phyloP scores from a whole-genome alignment of 2,888 invertebrate species.

The Antheraea assamensis region DNA sequence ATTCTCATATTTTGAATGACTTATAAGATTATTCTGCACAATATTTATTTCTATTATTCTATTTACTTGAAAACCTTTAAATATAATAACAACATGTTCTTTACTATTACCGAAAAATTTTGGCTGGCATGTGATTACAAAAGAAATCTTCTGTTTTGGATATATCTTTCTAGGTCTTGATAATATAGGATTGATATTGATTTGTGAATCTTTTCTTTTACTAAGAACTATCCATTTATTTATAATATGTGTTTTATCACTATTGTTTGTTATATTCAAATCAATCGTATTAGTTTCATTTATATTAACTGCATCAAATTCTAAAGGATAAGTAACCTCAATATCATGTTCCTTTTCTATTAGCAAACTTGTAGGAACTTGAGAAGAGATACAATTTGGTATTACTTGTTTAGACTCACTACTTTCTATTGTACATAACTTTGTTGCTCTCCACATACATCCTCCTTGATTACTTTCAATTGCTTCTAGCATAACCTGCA shows the following conservation, averaged over 20 bases:
- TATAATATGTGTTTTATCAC: constrained; percentile 65
- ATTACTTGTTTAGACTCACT: constrained; percentile 34
- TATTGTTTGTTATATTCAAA: constrained; percentile 69
- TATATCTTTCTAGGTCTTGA: constrained; percentile 57
- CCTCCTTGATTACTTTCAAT: constrained; percentile 87
- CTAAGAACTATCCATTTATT: constrained; percentile 77
- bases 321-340: constrained; percentile 75
- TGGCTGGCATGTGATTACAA: constrained; percentile 78
- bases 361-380: constrained; percentile 48
- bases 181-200: constrained; percentile 67
- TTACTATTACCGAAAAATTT: constrained; percentile 83
- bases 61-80: constrained; percentile 83
- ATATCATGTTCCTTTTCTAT: constrained; percentile 77
- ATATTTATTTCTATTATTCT: constrained; percentile 82
- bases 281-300: constrained; percentile 43
- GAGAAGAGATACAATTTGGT: constrained; percentile 20
- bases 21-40: constrained; percentile 40
- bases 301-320: constrained; percentile 72
- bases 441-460: constrained; percentile 83
- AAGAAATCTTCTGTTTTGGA: constrained; percentile 64
- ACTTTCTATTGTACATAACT: constrained; percentile 52
- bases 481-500: constrained; percentile 83
- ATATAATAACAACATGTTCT: constrained; percentile 84
- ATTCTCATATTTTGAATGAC: constrained; percentile 21
- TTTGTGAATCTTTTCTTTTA: constrained; percentile 78